Evolutionary conservation across 2,113 vertebrate genomes (phyloP).

Genomic region (Pionites leucogaster): DNA sequence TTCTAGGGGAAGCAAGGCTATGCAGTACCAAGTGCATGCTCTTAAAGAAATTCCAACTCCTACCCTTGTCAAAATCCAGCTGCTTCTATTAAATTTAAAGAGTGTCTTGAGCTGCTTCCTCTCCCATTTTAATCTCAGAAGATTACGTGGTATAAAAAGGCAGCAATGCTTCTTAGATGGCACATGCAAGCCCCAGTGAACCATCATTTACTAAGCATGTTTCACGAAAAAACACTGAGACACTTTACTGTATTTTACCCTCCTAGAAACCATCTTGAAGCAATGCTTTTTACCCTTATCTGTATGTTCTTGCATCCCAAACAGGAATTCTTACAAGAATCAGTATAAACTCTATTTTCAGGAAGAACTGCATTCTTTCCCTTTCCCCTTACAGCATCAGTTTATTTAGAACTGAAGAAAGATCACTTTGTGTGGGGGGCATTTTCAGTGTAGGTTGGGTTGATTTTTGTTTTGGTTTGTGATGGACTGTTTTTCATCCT

Average conservation of each 20-base stretch:
- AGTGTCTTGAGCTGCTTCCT: neutral
- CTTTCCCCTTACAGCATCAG: neutral
- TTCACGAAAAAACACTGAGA: neutral
- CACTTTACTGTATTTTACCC: neutral
- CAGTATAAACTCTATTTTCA: neutral
- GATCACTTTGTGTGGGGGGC: accelerated
- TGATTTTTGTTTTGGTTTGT: neutral
- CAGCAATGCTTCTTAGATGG: neutral
- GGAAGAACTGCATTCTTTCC: neutral
- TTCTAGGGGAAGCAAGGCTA: neutral
- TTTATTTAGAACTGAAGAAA: neutral
- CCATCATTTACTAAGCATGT: neutral
- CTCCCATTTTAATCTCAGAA: neutral
- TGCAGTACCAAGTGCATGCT: neutral
- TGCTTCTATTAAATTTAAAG: neutral
- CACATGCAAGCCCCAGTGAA: neutral
- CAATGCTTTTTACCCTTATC: neutral
- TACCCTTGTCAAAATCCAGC: neutral
- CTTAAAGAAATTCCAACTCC: neutral
- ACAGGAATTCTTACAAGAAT: neutral
- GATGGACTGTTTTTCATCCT: neutral
- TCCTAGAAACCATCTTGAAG: neutral
- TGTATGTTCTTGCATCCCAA: neutral
- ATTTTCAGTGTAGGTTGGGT: neutral
- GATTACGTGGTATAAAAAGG: neutral